These are phyloP conservation scores for Fulica atra DNA, from an alignment of 2,113 vertebrate genomes.

Conservation along the genomic window DNA sequence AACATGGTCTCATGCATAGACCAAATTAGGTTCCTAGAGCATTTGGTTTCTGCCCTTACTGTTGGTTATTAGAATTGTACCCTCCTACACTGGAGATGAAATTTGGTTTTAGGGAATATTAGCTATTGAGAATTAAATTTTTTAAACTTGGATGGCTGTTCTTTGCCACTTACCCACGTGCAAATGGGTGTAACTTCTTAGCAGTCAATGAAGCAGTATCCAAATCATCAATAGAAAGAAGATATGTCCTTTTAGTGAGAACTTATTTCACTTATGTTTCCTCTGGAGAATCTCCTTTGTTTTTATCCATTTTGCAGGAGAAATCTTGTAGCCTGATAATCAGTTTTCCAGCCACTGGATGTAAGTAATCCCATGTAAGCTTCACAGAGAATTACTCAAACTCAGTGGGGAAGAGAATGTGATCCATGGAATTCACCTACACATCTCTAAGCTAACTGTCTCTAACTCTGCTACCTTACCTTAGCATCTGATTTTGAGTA, in stretches of 20 bases:
- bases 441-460: background rate
- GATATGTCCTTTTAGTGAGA: background rate
- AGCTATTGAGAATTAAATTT: background rate
- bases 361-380: background rate
- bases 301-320: background rate
- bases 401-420: background rate
- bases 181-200: background rate
- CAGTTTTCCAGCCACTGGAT: background rate
- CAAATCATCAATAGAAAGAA: background rate
- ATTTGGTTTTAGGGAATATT: background rate
- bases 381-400: background rate
- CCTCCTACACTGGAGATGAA: background rate
- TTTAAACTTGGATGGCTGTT: background rate
- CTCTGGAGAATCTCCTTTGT: background rate
- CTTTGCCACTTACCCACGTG: background rate
- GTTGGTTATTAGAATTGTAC: background rate
- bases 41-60: background rate
- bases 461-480: constrained; percentile 79
- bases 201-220: background rate
- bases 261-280: background rate
- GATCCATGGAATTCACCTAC: background rate
- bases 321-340: background rate
- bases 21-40: background rate
- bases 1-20: background rate
- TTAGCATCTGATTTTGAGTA: constrained; percentile 77